Base-by-base conservation (phyloP, 2,113 vertebrate species). In the Megaceryle torquata region DNA sequence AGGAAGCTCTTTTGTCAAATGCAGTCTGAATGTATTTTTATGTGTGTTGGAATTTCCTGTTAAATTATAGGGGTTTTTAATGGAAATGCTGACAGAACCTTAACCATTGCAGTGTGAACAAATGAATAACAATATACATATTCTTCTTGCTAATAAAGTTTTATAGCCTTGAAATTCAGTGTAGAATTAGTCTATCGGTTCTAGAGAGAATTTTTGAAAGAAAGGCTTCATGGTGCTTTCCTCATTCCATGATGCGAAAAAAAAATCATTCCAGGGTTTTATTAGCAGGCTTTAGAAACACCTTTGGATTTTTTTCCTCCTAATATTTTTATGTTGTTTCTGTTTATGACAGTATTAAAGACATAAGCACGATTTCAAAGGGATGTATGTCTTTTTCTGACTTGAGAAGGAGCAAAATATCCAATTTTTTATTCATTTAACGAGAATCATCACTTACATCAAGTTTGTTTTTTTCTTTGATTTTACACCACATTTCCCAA, bases 391-490 rank as follows among this genome's bases (percentile, higher is more conserved):
- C 56, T 86, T 82, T 37, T 82, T 69, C 71, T 72, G 68, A 84
- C 72, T 95, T 93, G 18, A 82, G 80, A 94, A 95, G 72, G 77
- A 97, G 97, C 84, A 92, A 97, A 96, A 95, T 88, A 97, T 74
- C 48, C 56, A 75, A 70, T 92, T 91, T 96, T 96, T 96, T 86
- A 95, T 96, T 96, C 70, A 93, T 96, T 96, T 96, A 96, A 85
- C 71, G 87, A 59, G 91, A 92, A 91, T 93, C 82, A 82, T 68
- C 26, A 7, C 75, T 97, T 96, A 93, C 63, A 94, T 96, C 92
- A 94, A 90, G 76, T 91, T 97, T 82, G 91, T 94, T 22, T 93
- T 95, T 96, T 96, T 96, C 97, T 98, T 98, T 97, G 97, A 98
- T 97, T 98, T 97, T 93, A 87, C 46, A 93, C 63, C 82, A 90